Conservation (phyloP, 2,113 vertebrate species). For the Gasterosteus nipponicus region DNA sequence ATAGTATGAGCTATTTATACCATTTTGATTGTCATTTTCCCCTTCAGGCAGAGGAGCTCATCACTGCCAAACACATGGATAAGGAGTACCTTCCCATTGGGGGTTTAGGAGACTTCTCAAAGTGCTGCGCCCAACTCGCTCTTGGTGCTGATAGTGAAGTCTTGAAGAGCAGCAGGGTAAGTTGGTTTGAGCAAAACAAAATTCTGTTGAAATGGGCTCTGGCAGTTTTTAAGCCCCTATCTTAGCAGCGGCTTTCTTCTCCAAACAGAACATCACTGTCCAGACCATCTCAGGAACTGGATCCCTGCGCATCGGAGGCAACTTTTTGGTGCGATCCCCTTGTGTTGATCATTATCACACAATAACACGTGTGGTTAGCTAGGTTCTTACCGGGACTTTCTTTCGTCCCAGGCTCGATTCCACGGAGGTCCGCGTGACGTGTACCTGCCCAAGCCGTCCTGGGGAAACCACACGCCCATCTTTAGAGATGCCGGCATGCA, state of each 20-base stretch:
- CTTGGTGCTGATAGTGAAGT: slow-evolving; percentile 88
- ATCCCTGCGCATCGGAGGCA: slow-evolving; percentile 92
- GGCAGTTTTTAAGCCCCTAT: slow-evolving; percentile 14
- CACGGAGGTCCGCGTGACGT: slow-evolving; percentile 88
- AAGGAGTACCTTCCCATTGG: slow-evolving; percentile 92
- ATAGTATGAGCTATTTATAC: background rate
- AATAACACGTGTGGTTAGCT: background rate
- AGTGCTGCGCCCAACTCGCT: slow-evolving; percentile 88
- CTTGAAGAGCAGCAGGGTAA: slow-evolving; percentile 91
- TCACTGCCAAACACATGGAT: slow-evolving; percentile 90
- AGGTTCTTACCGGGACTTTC: background rate
- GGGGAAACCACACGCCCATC: slow-evolving; percentile 98
- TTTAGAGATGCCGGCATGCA: slow-evolving; percentile 96
- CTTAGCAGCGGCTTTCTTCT: slow-evolving; percentile 9
- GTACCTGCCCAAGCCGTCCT: slow-evolving; percentile 94
- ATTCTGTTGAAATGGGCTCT: background rate
- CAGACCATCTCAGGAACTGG: slow-evolving; percentile 98
- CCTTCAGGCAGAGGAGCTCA: slow-evolving; percentile 87
- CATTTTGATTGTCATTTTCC: background rate
- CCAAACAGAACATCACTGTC: slow-evolving; percentile 88
- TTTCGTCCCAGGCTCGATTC: slow-evolving; percentile 87
- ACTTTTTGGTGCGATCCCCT: slow-evolving; percentile 87
- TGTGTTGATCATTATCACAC: background rate
- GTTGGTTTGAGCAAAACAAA: slow-evolving; percentile 31
- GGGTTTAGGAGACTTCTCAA: slow-evolving; percentile 88